Percentiles rank a stretch among this genome's conserved stretches.
Conservation (phyloP, 1,140 invertebrate genomes). For the Caenorhabditis remanei region DNA sequence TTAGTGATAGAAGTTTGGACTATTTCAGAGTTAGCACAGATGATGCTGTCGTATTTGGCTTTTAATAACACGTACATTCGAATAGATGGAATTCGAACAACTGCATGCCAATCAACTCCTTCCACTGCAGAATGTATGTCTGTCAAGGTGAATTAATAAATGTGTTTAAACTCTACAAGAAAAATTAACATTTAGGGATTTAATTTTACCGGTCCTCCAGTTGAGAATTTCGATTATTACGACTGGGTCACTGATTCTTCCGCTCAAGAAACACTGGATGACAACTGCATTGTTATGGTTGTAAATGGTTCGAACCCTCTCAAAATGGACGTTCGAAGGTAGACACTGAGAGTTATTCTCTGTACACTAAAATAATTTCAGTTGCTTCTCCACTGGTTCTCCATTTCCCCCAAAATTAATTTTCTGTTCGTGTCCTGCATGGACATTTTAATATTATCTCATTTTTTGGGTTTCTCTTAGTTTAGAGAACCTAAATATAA, state of each 20-base stretch:
- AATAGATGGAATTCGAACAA: conserved; percentile 15
- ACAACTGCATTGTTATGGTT: conserved; percentile 1
- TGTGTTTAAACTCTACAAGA: background rate
- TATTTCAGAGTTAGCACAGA: background rate
- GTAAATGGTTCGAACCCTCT: background rate
- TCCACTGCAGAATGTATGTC: background rate
- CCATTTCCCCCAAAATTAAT: background rate
- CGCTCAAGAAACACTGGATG: background rate
- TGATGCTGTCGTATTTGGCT: background rate
- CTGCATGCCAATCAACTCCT: background rate
- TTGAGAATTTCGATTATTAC: background rate
- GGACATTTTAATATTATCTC: background rate
- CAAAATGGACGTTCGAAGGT: background rate
- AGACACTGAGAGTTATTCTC: background rate
- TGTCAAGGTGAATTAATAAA: background rate
- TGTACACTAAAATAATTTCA: background rate
- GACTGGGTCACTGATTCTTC: background rate
- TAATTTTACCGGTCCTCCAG: background rate
- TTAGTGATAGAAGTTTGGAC: background rate
- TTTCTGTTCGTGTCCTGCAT: background rate
- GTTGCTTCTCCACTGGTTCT: background rate
- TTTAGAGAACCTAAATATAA: no score
- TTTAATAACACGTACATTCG: background rate
- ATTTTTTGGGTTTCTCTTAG: no score
- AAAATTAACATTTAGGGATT: background rate